Conservation (phyloP, 1,140 invertebrate genomes). For the Leptinotarsa defecta region DNA sequence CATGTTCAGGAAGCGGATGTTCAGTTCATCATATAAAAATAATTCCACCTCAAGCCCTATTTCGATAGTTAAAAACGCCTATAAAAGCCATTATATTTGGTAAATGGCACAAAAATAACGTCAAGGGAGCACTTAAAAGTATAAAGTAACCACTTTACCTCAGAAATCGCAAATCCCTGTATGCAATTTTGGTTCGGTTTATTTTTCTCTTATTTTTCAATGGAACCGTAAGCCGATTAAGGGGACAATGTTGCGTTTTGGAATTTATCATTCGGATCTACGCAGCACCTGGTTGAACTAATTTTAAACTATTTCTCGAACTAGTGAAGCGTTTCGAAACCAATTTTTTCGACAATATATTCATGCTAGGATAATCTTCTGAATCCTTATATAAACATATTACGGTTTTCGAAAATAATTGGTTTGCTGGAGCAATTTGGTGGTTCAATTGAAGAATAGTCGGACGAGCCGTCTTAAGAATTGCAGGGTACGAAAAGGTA, state of each 20-base stretch:
- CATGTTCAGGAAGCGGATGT: no score
- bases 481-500: background rate
- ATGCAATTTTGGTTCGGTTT: slow-evolving; percentile 23
- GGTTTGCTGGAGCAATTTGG: background rate
- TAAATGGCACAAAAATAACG: slow-evolving; percentile 11
- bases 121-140: slow-evolving; percentile 5
- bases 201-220: slow-evolving; percentile 8
- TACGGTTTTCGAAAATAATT: slow-evolving; percentile 10
- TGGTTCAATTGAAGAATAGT: background rate
- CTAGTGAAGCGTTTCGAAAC: background rate
- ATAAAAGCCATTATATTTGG: background rate
- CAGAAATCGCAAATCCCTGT: slow-evolving; percentile 19
- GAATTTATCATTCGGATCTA: background rate
- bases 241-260: slow-evolving; percentile 4
- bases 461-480: background rate
- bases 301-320: slow-evolving; percentile 12
- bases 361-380: slow-evolving; percentile 11
- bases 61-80: no score
- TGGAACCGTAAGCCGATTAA: slow-evolving; percentile 13
- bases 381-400: slow-evolving; percentile 12
- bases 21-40: no score
- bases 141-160: slow-evolving; percentile 25
- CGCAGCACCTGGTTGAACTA: slow-evolving; percentile 15
- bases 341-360: slow-evolving; percentile 20
- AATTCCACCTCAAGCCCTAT: no score